Evolutionary conservation across 2,113 vertebrate species (phyloP).

Genomic region (Prietella phreatophila): DNA sequence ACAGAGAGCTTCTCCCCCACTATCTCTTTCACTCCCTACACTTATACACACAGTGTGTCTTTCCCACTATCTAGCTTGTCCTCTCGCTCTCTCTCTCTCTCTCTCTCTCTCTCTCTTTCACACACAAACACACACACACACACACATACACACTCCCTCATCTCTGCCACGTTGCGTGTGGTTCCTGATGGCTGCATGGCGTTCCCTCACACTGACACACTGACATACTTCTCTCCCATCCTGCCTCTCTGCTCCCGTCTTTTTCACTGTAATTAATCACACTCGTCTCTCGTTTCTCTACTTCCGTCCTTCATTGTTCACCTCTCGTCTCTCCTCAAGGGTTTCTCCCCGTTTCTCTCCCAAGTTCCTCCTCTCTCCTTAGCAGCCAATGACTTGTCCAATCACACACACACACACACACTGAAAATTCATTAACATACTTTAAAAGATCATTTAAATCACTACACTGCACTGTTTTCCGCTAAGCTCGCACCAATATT

Average conservation of each 20-base stretch:
- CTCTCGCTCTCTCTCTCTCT: constrained; percentile 17
- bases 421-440: background rate
- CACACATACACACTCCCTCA: constrained; percentile 35
- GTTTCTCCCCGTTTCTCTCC: background rate
- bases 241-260: constrained; percentile 19
- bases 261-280: constrained; percentile 33
- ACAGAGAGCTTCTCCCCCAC: background rate
- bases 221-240: constrained; percentile 44
- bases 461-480: background rate
- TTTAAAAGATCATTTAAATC: background rate
- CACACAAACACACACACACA: constrained; percentile 12
- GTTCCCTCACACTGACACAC: constrained; percentile 52
- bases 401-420: background rate
- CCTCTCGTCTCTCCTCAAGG: constrained; percentile 3
- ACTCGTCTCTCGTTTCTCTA: background rate
- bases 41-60: constrained; percentile 13
- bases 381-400: constrained; percentile 22
- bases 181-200: constrained; percentile 49
- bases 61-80: background rate
- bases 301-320: background rate
- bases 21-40: constrained; percentile 1
- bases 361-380: background rate
- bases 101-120: constrained; percentile 3
- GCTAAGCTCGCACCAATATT: background rate
- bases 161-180: constrained; percentile 66